Evolutionary conservation across 2,797 vertebrate genomes (phyloP).

Genomic region (Falco cherrug): DNA sequence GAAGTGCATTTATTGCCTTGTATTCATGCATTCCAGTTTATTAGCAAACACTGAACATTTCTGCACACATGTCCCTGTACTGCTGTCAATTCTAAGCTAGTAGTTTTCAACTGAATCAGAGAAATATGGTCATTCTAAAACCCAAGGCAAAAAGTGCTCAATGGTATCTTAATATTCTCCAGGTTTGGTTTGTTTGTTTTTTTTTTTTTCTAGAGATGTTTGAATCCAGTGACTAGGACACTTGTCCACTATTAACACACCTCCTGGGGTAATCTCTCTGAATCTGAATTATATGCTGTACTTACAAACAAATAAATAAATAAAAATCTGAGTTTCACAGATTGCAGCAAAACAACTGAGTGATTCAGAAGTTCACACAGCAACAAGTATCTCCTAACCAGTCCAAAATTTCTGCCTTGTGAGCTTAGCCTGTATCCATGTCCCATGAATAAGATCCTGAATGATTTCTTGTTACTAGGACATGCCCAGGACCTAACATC

Average conservation of each 20-base stretch:
- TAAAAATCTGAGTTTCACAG: background rate
- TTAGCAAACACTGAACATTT: background rate
- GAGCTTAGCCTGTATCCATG: background rate
- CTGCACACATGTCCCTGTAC: background rate
- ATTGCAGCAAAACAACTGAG: background rate
- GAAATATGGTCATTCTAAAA: background rate
- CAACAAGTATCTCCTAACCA: background rate
- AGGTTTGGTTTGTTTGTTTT: background rate
- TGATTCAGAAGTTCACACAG: background rate
- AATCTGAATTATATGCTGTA: background rate
- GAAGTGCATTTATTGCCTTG: slow-evolving; percentile 40
- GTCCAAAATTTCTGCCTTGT: background rate
- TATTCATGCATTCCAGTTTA: background rate
- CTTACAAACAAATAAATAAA: background rate
- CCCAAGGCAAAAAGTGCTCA: background rate
- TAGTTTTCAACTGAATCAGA: background rate
- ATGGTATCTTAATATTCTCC: background rate
- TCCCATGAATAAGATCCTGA: background rate
- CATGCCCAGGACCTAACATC: background rate
- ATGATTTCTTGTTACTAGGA: background rate
- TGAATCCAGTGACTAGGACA: background rate
- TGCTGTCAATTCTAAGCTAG: background rate
- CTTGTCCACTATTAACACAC: background rate
- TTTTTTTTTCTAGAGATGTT: background rate
- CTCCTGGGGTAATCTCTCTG: background rate